A percentile compares a stretch with the other conserved stretches of the same genome.
Conservation (phyloP, 2,888 invertebrate genomes). For the Carterocephalus palaemon region DNA sequence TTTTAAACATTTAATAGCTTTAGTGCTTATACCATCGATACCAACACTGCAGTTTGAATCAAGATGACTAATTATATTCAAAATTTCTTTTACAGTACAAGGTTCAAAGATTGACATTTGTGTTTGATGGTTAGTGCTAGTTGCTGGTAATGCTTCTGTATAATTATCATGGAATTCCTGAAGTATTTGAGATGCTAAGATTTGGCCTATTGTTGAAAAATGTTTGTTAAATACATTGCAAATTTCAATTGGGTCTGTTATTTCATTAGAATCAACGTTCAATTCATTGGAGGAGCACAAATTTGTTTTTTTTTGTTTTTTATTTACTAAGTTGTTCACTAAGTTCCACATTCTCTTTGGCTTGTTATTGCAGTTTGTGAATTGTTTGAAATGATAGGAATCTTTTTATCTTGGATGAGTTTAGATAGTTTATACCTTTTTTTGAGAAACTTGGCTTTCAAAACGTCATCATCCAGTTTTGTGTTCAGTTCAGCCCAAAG, state of each 20-base stretch:
- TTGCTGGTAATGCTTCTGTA: neutral
- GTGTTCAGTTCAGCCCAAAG: constrained; percentile 8
- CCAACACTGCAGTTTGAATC: constrained; percentile 3
- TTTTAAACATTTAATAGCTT: constrained; percentile 1
- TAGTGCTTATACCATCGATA: neutral
- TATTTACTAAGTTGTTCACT: constrained; percentile 5
- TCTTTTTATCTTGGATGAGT: constrained; percentile 6
- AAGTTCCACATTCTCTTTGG: constrained; percentile 12
- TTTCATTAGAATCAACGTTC: neutral
- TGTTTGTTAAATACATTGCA: constrained; percentile 15
- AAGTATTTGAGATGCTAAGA: constrained; percentile 20
- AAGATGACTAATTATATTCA: constrained; percentile 1
- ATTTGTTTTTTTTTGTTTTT: constrained; percentile 13
- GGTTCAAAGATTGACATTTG: too few species aligned
- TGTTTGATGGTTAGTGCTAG: neutral
- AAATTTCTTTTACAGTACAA: constrained; percentile 2
- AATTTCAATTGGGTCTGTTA: constrained; percentile 8
- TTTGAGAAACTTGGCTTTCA: constrained; percentile 2
- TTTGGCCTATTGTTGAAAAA: constrained; percentile 16
- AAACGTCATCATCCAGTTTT: neutral
- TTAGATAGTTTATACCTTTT: neutral
- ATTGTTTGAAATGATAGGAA: constrained; percentile 13
- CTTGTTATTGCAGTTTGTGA: constrained; percentile 4
- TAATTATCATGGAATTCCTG: constrained; percentile 4
- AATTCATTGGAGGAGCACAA: constrained; percentile 18